These are phyloP conservation scores for Phocoena phocoena DNA, from an alignment of 2,113 vertebrate genomes.

Conservation along the genomic window DNA sequence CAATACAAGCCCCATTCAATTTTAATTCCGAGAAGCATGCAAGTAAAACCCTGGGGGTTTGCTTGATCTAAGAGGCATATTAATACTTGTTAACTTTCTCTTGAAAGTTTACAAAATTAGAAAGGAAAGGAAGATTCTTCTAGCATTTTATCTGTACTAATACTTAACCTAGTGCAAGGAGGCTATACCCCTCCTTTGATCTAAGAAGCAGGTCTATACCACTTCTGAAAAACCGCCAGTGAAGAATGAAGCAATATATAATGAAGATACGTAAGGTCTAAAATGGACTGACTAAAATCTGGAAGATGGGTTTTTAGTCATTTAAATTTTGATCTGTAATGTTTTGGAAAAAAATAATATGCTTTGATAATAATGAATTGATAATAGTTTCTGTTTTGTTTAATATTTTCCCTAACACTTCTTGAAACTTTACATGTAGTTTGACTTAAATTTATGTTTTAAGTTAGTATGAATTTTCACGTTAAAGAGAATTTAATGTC, in stretches of 20 bases:
- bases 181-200: neutral
- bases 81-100: neutral
- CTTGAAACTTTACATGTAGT: neutral
- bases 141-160: neutral
- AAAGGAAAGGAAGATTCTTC: neutral
- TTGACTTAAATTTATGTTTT: conserved; percentile 1
- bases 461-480: conserved; percentile 18
- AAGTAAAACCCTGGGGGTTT: neutral
- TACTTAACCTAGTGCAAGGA: neutral
- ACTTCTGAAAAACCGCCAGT: neutral
- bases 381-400: neutral
- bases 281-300: neutral
- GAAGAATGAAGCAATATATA: neutral
- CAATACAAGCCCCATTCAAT: neutral
- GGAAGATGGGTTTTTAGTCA: neutral
- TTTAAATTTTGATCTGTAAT: neutral
- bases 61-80: neutral
- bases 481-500: neutral
- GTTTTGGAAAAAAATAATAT: neutral
- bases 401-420: neutral
- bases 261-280: neutral
- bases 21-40: neutral
- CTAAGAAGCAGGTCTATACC: neutral
- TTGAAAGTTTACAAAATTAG: neutral
- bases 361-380: neutral